Evolutionary conservation across 30 jellyfish, hydroid and myxozoan species (phyloP).

Genomic region (Hydractinia symbiolongicarpus): DNA sequence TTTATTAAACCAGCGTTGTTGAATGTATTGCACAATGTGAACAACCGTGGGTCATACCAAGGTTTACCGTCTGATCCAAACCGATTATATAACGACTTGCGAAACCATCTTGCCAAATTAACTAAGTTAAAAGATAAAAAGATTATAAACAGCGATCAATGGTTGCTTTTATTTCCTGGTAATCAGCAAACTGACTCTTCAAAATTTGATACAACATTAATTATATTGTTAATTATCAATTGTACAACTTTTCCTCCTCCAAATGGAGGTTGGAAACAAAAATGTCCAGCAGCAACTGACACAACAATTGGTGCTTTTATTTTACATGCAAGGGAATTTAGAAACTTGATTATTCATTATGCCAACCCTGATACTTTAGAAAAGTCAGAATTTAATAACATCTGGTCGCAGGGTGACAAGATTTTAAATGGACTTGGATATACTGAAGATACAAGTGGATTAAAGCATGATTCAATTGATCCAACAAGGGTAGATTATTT

Average conservation of each 20-base stretch:
- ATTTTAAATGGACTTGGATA: background rate
- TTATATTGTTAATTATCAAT: background rate
- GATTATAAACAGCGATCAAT: background rate
- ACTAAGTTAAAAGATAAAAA: background rate
- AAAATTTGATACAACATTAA: conserved; percentile 2
- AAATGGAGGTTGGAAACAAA: background rate
- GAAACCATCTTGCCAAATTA: too few species aligned
- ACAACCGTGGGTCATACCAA: background rate
- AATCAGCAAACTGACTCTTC: conserved; percentile 6
- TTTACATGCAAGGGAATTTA: background rate
- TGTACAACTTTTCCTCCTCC: conserved; percentile 10
- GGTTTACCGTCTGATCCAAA: background rate
- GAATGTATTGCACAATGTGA: background rate
- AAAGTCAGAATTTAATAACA: background rate
- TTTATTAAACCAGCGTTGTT: background rate
- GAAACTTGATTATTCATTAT: background rate
- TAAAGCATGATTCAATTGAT: background rate
- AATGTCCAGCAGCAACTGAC: background rate
- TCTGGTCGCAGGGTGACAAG: background rate
- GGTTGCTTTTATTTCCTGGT: background rate
- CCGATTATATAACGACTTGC: background rate
- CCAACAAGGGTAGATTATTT: background rate
- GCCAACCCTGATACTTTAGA: background rate
- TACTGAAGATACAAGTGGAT: background rate
- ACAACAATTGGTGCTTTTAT: background rate